Evolutionary conservation across 2,797 vertebrate genomes (phyloP), one percentile per base, ranked within the genome.

Genomic region (Siniperca obscura): DNA sequence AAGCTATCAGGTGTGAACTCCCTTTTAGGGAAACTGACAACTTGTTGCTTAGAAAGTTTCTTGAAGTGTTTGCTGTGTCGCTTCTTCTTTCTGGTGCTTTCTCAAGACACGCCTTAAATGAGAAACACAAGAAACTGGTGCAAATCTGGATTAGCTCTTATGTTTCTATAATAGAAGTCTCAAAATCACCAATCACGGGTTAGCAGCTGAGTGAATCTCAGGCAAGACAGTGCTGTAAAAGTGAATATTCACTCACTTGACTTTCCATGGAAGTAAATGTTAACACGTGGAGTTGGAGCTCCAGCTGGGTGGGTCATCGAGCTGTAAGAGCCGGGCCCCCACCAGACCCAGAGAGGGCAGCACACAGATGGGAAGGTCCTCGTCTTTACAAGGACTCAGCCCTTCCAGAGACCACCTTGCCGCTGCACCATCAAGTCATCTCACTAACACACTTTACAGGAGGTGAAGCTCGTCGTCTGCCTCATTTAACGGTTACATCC

Each of bases 361-460:
- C 57, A 1, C 71, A 74, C 86, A 89, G 87, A 89, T 81, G 87
- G 78, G 65, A 80, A 87, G 87, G 90, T 90, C 80, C 72, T 64
- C 19, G 30, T 87, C 87, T 94, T 93, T 92, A 93, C 90, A 86
- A 92, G 91, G 74, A 67, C 76, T 9, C 4, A 14, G 65, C 66
- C 74, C 88, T 88, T 74, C 65, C 7, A 52, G 81, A 93, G 94
- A 94, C 93, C 93, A 93, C 94, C 92, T 81, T 76, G 88, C 60
- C 44, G 44, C 74, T 21, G 57, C 52, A 4, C 83, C 59, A 86
- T 81, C 78, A 72, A 88, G 88, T 84, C 83, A 56, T 89, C 88
- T 80, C 83, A 71, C 79, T 83, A 84, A 86, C 81, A 76, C 66
- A n/a, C 83, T 93, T 92, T 84, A 92, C 90, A 75, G 77, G 83